Evolutionary conservation across 2,888 invertebrate genomes (phyloP), one percentile per base, ranked within the genome.

Genomic region (Synergus umbraculus): DNA sequence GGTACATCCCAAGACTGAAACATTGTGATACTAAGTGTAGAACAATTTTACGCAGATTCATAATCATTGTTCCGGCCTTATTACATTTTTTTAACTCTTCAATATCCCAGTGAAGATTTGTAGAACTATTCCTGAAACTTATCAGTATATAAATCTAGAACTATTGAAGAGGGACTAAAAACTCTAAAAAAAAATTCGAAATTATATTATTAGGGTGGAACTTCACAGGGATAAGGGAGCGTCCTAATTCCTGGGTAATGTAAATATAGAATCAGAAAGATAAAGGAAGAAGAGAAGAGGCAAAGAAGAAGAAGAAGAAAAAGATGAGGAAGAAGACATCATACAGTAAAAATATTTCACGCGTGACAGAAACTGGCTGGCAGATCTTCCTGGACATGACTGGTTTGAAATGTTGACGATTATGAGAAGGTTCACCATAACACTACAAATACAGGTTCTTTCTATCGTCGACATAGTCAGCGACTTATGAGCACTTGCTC

Each of bases 391-490:
- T 79, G 78, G 78, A 44, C 67, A 41, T 77, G 79, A 83, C 87
- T 85, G 85, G 84, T 85, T 88, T 83, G 76, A 79, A 84, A 85
- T 81, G 81, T 79, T 82, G 85, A 85, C 85, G 85, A 86, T 86
- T 86, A 85, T 81, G 79, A 80, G 77, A 69, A 65, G 43, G 46
- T 22, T 22, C 46, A 13, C 37, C 12, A 46, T 29, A 29, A n/a
- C 22, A 29, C 22, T 37, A 54, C 37, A 18, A 76, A 29, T 76
- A 69, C 65, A 65, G 69, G 49, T 81, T 64, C 73, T 60, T 66
- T 73, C 29, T 22, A 41, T 65, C 67, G 46, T 69, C 44, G 49
- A 46, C 46, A 54, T 54, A 60, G 22, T 60, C 60, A 4, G 22
- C 22, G 22, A 60, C 4, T 60, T 60, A 60, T 60, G 60, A 29